Percentiles rank a stretch among this genome's conserved stretches.
phyloP scores from a whole-genome alignment of 2,888 invertebrate species.

The Acronicta alni region DNA sequence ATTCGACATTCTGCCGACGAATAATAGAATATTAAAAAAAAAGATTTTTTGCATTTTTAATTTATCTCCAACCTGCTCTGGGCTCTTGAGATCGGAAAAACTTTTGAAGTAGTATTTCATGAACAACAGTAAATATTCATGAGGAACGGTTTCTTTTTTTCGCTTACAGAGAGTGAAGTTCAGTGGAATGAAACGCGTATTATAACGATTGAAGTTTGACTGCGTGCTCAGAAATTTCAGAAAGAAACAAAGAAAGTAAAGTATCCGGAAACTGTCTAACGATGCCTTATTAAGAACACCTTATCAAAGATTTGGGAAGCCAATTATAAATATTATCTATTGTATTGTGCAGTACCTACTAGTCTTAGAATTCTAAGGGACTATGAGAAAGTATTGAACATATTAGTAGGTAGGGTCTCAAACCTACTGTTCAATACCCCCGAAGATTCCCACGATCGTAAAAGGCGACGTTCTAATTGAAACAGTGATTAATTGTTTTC shows the following conservation, averaged over 20 bases:
- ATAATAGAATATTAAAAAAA: conserved; percentile 59
- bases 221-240: conserved; percentile 15
- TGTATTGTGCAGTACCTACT: conserved; percentile 10
- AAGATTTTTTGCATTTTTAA: conserved; percentile 58
- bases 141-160: conserved; percentile 24
- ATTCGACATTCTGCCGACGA: conserved; percentile 40
- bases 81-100: conserved; percentile 45
- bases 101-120: conserved; percentile 54
- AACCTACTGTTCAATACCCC: no score
- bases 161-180: conserved; percentile 39
- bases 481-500: no score
- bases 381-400: conserved; percentile 3
- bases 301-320: conserved; percentile 18
- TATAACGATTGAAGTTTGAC: conserved; percentile 50
- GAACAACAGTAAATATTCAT: conserved; percentile 57
- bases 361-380: not conserved
- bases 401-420: no score
- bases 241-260: conserved; percentile 33
- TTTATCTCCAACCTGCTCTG: conserved; percentile 56
- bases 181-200: conserved; percentile 49
- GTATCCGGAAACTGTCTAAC: conserved; percentile 20
- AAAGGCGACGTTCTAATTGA: no score
- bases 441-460: no score
- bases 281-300: conserved; percentile 32
- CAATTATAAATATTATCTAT: conserved; percentile 31